Conservation (phyloP, 2,113 vertebrate species). For the Rhinopomastus cyanomelas region DNA sequence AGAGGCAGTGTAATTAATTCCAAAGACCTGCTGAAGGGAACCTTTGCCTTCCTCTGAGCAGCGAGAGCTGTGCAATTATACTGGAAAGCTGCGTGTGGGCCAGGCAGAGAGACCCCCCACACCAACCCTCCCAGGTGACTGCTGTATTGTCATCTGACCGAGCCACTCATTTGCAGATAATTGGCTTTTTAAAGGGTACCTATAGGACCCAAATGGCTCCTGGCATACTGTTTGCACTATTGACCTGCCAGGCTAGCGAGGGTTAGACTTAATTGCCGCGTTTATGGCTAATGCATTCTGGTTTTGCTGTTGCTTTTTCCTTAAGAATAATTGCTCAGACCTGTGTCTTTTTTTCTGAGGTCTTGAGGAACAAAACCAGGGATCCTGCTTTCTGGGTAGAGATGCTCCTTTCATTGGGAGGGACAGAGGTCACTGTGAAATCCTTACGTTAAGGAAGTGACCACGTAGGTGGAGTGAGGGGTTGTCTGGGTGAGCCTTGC, state of each 20-base stretch:
- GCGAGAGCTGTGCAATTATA: constrained; percentile 59
- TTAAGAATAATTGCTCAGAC: constrained; percentile 57
- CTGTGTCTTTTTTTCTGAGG: constrained; percentile 54
- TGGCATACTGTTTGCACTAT: constrained; percentile 33
- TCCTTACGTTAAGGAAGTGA: neutral
- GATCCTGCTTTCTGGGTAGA: constrained; percentile 13
- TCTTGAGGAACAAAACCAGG: constrained; percentile 55
- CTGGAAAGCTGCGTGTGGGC: constrained; percentile 37
- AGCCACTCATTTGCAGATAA: constrained; percentile 73
- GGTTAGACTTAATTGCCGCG: constrained; percentile 74
- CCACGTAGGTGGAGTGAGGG: neutral
- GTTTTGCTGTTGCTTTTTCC: constrained; percentile 58
- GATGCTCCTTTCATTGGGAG: neutral
- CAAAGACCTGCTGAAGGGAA: constrained; percentile 41
- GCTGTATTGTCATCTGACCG: constrained; percentile 59
- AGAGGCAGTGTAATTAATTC: constrained; percentile 29
- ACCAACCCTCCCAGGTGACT: neutral
- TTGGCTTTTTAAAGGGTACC: constrained; percentile 72
- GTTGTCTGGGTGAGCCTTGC: neutral
- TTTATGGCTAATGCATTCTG: constrained; percentile 73
- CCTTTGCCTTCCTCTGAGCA: constrained; percentile 32
- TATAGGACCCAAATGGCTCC: constrained; percentile 71
- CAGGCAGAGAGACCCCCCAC: neutral
- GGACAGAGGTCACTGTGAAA: neutral
- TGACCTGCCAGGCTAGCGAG: constrained; percentile 66